Base-by-base conservation (phyloP, 2,797 vertebrate genomes). In the Cryptoprocta ferox region DNA sequence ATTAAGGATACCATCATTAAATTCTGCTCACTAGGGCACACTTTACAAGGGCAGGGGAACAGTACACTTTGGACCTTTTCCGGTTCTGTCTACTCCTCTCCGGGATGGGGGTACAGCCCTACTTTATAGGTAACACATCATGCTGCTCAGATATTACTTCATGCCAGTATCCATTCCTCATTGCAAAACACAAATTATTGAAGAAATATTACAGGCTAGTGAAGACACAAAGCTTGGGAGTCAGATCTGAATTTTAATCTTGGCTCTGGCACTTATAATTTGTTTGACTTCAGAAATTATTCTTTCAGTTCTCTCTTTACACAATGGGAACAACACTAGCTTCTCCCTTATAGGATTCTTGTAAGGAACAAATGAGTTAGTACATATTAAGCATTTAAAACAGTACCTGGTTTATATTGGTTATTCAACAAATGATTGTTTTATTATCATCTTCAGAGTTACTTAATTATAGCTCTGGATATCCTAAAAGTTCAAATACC, bases 251-350 rank as follows among this genome's bases (percentile, higher is more conserved):
- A 48, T 85, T 53, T 92, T 19, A 73, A 70, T 85, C 63, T 48
- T 37, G n/a, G 28, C 48, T 96, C 53, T 39, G 12, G 26, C 61
- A 90, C 59, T 93, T 88, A 68, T 21, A 59, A 73, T 68, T 80
- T 76, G 50, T 91, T 88, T 92, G 87, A 86, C 8, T 70, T 85
- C 65, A 26, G n/a, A 42, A 95, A 97, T 89, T 37, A 56, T 56
- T 93, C 66, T 83, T 75, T 68, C 68, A 82, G 35, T 95, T 91
- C 76, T 48, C 21, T 84, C 16, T 90, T n/a, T 87, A 70, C n/a
- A 93, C 88, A 91, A 91, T 61, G 65, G 15, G 35, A 80, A 81
- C 13, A 70, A 32, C 9, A 59, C 3, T 82, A 83, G 14, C 59
- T 93, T 88, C 45, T 68, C 28, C 4, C n/a, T 96, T 12, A 50